Conservation (phyloP, 2,113 vertebrate genomes). For the Macroglossus sobrinus region DNA sequence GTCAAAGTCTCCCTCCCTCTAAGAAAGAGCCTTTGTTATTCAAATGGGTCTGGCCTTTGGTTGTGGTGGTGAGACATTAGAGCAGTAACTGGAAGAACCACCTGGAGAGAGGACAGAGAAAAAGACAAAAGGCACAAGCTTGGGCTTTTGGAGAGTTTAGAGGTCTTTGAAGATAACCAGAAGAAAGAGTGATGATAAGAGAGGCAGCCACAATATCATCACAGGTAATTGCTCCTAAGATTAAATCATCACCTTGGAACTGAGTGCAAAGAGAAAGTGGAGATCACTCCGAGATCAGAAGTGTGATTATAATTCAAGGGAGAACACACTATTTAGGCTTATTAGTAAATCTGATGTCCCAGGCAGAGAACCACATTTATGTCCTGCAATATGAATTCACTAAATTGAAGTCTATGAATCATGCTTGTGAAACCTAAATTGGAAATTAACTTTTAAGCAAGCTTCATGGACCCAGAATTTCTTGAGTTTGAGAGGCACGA, state of each 20-base stretch:
- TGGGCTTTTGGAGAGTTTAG: not conserved
- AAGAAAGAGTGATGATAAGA: not conserved
- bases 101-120: not conserved
- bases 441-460: not conserved
- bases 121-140: accelerated
- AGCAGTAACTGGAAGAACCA: not conserved
- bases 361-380: not conserved
- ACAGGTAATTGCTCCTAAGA: not conserved
- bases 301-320: not conserved
- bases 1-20: not conserved
- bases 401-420: not conserved
- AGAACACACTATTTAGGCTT: not conserved
- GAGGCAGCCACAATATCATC: not conserved
- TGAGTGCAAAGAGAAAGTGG: not conserved
- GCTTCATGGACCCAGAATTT: not conserved
- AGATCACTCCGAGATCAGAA: not conserved
- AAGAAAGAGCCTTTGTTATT: not conserved
- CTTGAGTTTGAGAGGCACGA: not conserved
- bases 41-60: not conserved
- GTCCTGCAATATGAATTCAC: not conserved
- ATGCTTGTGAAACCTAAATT: not conserved
- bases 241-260: not conserved
- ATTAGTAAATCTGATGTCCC: not conserved
- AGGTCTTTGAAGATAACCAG: not conserved
- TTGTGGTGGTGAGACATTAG: not conserved